Evolutionary conservation across 2,888 invertebrate species (phyloP).

Genomic region (Hemaris fuciformis): DNA sequence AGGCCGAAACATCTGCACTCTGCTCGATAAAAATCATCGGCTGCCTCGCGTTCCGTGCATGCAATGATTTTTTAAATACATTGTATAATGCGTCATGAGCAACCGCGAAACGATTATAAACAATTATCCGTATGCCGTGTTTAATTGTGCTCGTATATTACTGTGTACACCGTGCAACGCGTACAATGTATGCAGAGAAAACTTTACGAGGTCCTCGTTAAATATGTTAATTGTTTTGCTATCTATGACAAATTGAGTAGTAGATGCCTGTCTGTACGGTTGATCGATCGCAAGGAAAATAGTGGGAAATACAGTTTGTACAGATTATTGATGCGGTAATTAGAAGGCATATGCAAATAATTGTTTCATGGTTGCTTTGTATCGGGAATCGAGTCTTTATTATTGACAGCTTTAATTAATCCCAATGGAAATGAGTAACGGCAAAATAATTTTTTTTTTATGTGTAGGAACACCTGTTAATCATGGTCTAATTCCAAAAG

Average conservation of each 20-base stretch:
- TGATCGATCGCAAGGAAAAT: background rate
- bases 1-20: constrained; percentile 41
- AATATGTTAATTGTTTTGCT: background rate
- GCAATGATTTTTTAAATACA: constrained; percentile 42
- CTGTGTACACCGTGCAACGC: background rate
- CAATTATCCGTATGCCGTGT: constrained; percentile 37
- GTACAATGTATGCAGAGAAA: background rate
- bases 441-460: too few species aligned
- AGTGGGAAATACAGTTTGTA: background rate
- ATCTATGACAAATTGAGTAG: background rate
- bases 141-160: constrained; percentile 21
- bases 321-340: background rate
- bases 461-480: too few species aligned
- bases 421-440: too few species aligned
- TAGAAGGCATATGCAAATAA: background rate
- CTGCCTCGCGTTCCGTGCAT: constrained; percentile 35
- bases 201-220: background rate
- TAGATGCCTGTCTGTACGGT: background rate
- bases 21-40: constrained; percentile 43
- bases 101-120: constrained; percentile 41
- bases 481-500: too few species aligned
- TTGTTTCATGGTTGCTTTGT: too few species aligned
- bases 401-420: too few species aligned
- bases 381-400: too few species aligned
- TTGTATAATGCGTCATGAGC: constrained; percentile 34